Base-by-base conservation (phyloP, 2,797 vertebrate species). In the Coregonus ussuriensis region DNA sequence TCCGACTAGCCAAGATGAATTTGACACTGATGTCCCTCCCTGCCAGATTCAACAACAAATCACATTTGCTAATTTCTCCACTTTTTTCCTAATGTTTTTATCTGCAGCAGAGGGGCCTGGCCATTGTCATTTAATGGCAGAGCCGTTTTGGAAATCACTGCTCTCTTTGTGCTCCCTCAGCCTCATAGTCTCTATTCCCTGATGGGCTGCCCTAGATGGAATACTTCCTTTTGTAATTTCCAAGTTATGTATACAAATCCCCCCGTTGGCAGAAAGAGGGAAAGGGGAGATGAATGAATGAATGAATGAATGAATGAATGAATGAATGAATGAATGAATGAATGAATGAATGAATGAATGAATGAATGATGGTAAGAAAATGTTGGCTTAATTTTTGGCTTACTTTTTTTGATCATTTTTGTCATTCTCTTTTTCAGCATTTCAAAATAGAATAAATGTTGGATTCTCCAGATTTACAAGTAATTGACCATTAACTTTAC, bases 41-140 rank as follows among this genome's bases (percentile, higher is more conserved):
- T 86, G 91, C 87, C 89, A 86, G 90, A 91, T 91, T 92, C 84
- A 82, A 84, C 82, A 87, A 74, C 91, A 91, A 93, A 94, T 92
- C 88, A 86, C 91, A 90, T 92, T 93, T 94, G 86, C 88, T 86
- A 73, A 88, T 91, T 89, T 87, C 87, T 80, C 87, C 77, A 2
- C 74, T 37, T 75, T 83, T 84, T 88, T 88, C 83, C 89, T 88
- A 73, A 85, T 80, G 87, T 83, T 89, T 85, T 78, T 82, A 79
- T 76, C 82, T 82, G 80, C 75, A 71, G 86, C 82, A 82, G 78
- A 81, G 81, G 75, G 88, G 93, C 86, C 95, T 96, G 96, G 78
- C 80, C 85, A 93, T 94, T 93, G 86, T 97, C 96, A 96, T 93
- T 95, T 95, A 95, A 91, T 94, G 84, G 91, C 88, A 80, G 75